Percentiles rank a stretch among this genome's conserved stretches.
These are phyloP conservation scores for Antheraea mylitta DNA, from an alignment of 1,140 invertebrate species.

Conservation along the genomic window DNA sequence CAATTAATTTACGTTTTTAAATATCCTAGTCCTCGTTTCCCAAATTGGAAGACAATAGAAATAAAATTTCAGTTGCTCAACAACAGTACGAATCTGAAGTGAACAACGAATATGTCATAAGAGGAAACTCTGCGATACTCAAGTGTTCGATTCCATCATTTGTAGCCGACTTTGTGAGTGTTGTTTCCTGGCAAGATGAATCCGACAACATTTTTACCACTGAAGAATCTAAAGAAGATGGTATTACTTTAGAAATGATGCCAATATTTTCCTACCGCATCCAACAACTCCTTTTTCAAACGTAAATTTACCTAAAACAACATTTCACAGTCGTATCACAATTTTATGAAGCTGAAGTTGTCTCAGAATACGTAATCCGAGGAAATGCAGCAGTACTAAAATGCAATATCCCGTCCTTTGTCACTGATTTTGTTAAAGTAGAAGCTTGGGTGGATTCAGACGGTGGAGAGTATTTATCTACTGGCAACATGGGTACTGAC, in stretches of 20 bases:
- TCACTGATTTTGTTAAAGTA: slow-evolving; percentile 93
- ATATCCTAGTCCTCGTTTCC: slow-evolving; percentile 9
- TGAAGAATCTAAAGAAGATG: slow-evolving; percentile 81
- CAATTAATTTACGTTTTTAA: slow-evolving; percentile 15
- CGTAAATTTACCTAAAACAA: slow-evolving; percentile 16
- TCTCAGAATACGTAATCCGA: slow-evolving; percentile 95
- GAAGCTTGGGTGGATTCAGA: slow-evolving; percentile 93
- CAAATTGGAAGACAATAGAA: slow-evolving; percentile 13
- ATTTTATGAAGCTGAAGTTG: slow-evolving; percentile 93
- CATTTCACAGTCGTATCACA: slow-evolving; percentile 89
- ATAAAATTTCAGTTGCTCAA: slow-evolving; percentile 84
- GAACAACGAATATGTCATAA: slow-evolving; percentile 94
- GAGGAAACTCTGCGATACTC: slow-evolving; percentile 93
- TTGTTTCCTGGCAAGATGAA: slow-evolving; percentile 93
- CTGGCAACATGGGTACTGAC: slow-evolving; percentile 69
- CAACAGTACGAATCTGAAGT: slow-evolving; percentile 93
- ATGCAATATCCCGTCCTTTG: slow-evolving; percentile 95
- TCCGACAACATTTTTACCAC: slow-evolving; percentile 77
- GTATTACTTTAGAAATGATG: slow-evolving; percentile 70
- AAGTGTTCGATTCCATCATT: slow-evolving; percentile 96
- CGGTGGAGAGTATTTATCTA: slow-evolving; percentile 82
- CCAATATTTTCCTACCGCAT: slow-evolving; percentile 19
- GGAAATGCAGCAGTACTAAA: slow-evolving; percentile 95
- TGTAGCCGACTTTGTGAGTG: slow-evolving; percentile 94
- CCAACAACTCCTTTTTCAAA: slow-evolving; percentile 24